Conservation (phyloP, 2,888 invertebrate genomes). For the Anoncus sp. region DNA sequence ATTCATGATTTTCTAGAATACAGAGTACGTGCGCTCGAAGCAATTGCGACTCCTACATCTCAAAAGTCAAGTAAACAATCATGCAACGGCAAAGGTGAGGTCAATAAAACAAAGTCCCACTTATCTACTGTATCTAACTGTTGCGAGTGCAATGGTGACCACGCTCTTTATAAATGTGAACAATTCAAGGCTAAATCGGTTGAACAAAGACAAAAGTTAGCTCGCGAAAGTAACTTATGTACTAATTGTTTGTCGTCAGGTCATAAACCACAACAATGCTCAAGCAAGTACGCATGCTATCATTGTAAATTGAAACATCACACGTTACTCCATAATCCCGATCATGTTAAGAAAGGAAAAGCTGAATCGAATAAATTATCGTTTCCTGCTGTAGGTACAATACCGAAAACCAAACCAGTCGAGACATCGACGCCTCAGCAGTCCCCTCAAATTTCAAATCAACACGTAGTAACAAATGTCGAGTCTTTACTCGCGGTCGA, state of each 20-base stretch:
- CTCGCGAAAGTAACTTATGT: conserved; percentile 13
- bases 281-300: conserved; percentile 32
- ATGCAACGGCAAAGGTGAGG: no score
- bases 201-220: neutral
- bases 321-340: conserved; percentile 24
- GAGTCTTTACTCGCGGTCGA: neutral
- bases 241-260: conserved; percentile 24
- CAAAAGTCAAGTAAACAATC: no score
- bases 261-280: conserved; percentile 34
- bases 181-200: neutral
- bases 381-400: conserved; percentile 4
- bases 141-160: no score
- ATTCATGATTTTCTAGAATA: conserved; percentile 10
- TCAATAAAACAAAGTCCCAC: no score
- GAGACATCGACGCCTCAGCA: neutral
- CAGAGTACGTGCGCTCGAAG: conserved; percentile 11
- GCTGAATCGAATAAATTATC: conserved; percentile 24
- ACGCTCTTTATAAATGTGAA: neutral
- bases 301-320: conserved; percentile 31
- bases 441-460: no score
- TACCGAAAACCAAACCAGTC: neutral
- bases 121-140: neutral
- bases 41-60: neutral
- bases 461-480: no score
- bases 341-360: conserved; percentile 4